Base-by-base conservation (phyloP, 2,113 vertebrate species). In the Lanius collurio region DNA sequence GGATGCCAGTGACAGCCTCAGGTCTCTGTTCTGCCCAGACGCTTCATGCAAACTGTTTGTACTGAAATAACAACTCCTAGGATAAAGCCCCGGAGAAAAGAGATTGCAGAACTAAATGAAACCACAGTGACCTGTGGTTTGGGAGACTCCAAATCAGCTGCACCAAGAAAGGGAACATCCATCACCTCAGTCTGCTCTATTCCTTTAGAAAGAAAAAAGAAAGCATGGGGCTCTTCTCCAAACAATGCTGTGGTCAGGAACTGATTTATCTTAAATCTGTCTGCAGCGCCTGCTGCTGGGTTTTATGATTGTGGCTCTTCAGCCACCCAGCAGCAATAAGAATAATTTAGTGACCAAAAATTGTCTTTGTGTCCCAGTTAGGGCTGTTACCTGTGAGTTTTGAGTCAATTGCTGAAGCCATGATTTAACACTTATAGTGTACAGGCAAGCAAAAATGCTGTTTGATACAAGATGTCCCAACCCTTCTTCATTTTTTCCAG, bases 81-180 rank as follows among this genome's bases (percentile, higher is more conserved):
- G 41, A 90, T 55, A 88, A 77, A 85, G 42, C 50, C 33, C 18
- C 6, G 1, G 59, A 91, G 85, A 57, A 92, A 77, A 81, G 60
- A 88, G 64, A 87, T 89, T 90, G 71, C 39, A 89, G 89, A 92
- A 81, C 94, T 75, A 93, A 96, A 86, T 92, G 83, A 87, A 95
- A 70, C 83, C 64, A 60, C 59, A 28, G 37, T 89, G 71, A 93
- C 75, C 89, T 90, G 65, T 91, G 81, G 69, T 84, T 69, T 87
- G 57, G 67, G 63, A 44, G 65, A 65, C 65, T 84, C 62, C 50
- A 73, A 87, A 92, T 93, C 77, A 87, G 44, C 79, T 93, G 27
- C 83, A 63, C 13, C 3, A 9, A 30, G 53, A 89, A 39, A 74
- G 31, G 23, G 35, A 85, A 79, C 63, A 94, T 91, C 83, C 68